Conservation (phyloP, 2,888 invertebrate species). For the Lycocerus yunnanus region DNA sequence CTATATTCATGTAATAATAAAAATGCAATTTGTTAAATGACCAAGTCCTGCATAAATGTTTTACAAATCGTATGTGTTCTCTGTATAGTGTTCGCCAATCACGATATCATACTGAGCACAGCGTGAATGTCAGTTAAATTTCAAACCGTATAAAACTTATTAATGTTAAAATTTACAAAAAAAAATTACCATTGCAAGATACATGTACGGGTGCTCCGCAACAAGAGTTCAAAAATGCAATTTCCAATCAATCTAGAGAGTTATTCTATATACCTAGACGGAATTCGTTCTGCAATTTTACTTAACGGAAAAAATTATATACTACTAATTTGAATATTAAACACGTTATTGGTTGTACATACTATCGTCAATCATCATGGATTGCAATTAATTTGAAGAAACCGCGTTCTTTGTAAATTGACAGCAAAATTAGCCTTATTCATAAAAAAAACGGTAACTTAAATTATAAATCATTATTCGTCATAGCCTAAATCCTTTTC, state of each 20-base stretch:
- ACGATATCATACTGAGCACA: slow-evolving; percentile 20
- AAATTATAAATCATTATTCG: too few species aligned
- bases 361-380: background rate
- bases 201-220: background rate
- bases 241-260: background rate
- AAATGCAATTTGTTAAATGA: background rate
- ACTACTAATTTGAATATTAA: background rate
- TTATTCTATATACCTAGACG: background rate
- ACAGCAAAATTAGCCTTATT: too few species aligned
- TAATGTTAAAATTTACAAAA: background rate
- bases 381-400: background rate
- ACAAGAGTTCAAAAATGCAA: background rate
- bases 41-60: background rate
- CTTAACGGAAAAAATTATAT: background rate
- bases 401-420: too few species aligned
- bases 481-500: too few species aligned
- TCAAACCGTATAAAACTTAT: slow-evolving; percentile 17
- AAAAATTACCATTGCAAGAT: background rate
- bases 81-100: slow-evolving; percentile 19
- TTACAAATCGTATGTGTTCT: background rate
- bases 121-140: slow-evolving; percentile 23
- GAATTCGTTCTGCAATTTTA: background rate
- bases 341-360: background rate
- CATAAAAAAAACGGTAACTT: too few species aligned
- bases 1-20: background rate